Base-by-base conservation (phyloP, 2,797 vertebrate genomes). In the Poeciliopsis gracilis region DNA sequence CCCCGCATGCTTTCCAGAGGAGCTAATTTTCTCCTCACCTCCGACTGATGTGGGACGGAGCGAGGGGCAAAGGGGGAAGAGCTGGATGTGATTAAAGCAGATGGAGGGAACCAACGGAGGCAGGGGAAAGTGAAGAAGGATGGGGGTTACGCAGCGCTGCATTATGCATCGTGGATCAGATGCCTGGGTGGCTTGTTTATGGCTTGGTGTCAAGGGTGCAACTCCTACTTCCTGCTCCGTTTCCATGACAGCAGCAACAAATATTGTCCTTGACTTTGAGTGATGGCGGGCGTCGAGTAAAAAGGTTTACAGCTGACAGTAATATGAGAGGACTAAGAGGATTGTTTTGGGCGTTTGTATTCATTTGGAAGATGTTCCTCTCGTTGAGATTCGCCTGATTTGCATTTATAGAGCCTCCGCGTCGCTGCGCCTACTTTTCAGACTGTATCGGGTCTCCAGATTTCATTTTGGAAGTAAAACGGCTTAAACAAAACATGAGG, bases 231-330 rank as follows among this genome's bases (percentile, higher is more conserved):
- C 86, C 77, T 84, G 67, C 89, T 89, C 73, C 67, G 93, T 93
- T 92, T 82, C 92, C 91, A 93, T 93, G 91, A 93, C 92, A 92
- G 90, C 92, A 77, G 88, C 88, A 77, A 82, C 90, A 91, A 90
- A 88, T 90, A 90, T 88, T 89, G 87, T 75, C 77, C 73, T 81
- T 47, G 82, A 89, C 82, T 90, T 77, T 89, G 92, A 92, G 55
- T 49, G 84, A 86, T 85, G 79, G 83, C 85, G 73, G 77, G 78
- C 85, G 75, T 80, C 51, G 78, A 86, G 84, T 83, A 86, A 86
- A 51, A 45, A 78, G 79, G 33, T 84, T 82, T 47, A 63, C 72
- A 69, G 25, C 73, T 72, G 81, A 89, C 77, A 6, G 75, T 25
- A 5, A 47, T 20, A 33, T 83, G 83, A 84, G 75, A 72, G 76